These are phyloP conservation scores for Dinocampus coccinellae DNA, from an alignment of 2,888 invertebrate species.

Conservation along the genomic window DNA sequence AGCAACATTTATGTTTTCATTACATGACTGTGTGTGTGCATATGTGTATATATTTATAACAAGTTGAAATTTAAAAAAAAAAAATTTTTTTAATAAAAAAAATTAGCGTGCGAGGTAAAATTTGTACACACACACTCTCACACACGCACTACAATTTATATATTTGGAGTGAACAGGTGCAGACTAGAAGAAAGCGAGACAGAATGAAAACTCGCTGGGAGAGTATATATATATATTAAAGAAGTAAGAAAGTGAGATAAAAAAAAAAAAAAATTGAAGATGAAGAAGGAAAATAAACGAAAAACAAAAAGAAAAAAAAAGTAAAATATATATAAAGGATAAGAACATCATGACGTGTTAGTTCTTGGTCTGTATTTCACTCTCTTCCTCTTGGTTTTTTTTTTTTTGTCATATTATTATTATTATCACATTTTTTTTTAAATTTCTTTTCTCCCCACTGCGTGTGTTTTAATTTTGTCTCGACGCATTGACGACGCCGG, in stretches of 20 bases:
- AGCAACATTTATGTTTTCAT: not conserved
- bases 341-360: slow-evolving; percentile 24
- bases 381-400: too few relatives aligned
- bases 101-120: slow-evolving; percentile 7
- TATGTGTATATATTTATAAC: not conserved
- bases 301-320: not conserved
- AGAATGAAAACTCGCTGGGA: slow-evolving; percentile 22
- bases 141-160: too few relatives aligned
- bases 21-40: not conserved
- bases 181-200: slow-evolving; percentile 18
- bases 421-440: too few relatives aligned
- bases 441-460: too few relatives aligned
- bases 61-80: not conserved
- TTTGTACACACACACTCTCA: too few relatives aligned
- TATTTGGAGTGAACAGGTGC: slow-evolving; percentile 45
- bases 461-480: slow-evolving; percentile 39
- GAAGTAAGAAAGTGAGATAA: not conserved
- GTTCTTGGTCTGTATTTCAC: slow-evolving; percentile 1
- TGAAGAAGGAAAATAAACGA: too few relatives aligned
- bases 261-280: not conserved
- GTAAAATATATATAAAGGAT: slow-evolving; percentile 17
- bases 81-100: too few relatives aligned
- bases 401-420: too few relatives aligned
- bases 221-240: not conserved
- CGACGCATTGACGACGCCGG: slow-evolving; percentile 33